Evolutionary conservation across 2,113 vertebrate genomes (phyloP).

Genomic region (Mesocricetus auratus): DNA sequence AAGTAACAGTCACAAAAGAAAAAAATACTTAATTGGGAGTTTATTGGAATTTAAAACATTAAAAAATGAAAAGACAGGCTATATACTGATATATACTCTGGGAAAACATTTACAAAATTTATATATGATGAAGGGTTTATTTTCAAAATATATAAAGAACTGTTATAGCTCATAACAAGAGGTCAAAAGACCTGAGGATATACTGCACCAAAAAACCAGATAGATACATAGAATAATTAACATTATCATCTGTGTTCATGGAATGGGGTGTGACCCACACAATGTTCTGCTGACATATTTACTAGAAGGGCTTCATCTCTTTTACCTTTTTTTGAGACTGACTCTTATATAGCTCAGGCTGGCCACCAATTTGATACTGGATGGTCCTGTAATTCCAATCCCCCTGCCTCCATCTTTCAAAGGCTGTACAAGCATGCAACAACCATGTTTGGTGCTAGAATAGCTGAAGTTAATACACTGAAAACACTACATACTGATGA

Average conservation of each 20-base stretch:
- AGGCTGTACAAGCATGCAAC: not conserved
- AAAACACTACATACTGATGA: not conserved
- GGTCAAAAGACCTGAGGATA: not conserved
- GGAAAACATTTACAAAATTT: not conserved
- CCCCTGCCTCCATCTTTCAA: not conserved
- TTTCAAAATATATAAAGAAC: not conserved
- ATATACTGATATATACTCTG: not conserved
- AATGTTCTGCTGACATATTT: not conserved
- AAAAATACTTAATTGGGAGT: not conserved
- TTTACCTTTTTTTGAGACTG: not conserved
- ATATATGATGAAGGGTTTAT: not conserved
- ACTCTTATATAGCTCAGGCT: not conserved
- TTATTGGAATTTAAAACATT: not conserved
- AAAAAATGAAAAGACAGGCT: not conserved
- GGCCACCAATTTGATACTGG: not conserved
- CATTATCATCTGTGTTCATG: not conserved
- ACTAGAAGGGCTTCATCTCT: not conserved
- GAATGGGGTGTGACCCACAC: slow-evolving; percentile 12
- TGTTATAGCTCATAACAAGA: not conserved
- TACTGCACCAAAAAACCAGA: not conserved
- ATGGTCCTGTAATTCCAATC: not conserved
- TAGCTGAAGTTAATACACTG: slow-evolving; percentile 26
- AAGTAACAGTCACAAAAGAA: not conserved
- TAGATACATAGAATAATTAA: not conserved
- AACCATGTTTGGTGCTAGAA: not conserved